phyloP scores from a whole-genome alignment of 1,140 invertebrate genomes.

The Pseudomyrmex gracilis region DNA sequence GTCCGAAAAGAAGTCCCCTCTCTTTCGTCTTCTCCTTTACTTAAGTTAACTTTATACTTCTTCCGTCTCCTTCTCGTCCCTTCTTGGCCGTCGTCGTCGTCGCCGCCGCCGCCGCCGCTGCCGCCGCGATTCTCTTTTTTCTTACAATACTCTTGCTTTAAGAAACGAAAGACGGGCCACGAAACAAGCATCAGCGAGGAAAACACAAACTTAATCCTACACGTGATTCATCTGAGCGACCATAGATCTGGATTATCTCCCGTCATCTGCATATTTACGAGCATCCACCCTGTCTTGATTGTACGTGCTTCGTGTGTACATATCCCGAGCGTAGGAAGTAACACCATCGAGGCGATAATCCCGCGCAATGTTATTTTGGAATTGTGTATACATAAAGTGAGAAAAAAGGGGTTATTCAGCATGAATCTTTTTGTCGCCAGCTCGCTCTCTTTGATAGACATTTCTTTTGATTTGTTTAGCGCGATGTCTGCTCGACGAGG shows the following conservation, averaged over 20 bases:
- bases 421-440: neutral
- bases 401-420: neutral
- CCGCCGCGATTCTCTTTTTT: constrained; percentile 21
- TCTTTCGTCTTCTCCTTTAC: constrained; percentile 78
- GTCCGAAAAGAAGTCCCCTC: constrained; percentile 73
- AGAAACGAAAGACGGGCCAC: constrained; percentile 58
- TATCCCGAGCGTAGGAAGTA: constrained; percentile 62
- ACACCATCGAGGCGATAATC: constrained; percentile 55
- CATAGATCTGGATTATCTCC: constrained; percentile 81
- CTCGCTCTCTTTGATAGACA: neutral
- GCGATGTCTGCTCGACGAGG: neutral
- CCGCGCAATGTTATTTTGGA: constrained; percentile 39
- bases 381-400: neutral
- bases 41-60: constrained; percentile 79
- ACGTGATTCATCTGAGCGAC: constrained; percentile 75
- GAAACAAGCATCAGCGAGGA: constrained; percentile 71
- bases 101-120: too few species aligned
- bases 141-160: constrained; percentile 5
- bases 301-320: constrained; percentile 62
- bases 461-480: neutral
- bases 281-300: constrained; percentile 75
- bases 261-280: constrained; percentile 82
- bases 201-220: constrained; percentile 80
- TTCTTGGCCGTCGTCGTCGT: neutral
- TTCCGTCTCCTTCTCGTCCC: constrained; percentile 53